A percentile compares a stretch with the other conserved stretches of the same genome.
Evolutionary conservation across 2,113 vertebrate species (phyloP).

Genomic region (Melanostigma gelatinosum): DNA sequence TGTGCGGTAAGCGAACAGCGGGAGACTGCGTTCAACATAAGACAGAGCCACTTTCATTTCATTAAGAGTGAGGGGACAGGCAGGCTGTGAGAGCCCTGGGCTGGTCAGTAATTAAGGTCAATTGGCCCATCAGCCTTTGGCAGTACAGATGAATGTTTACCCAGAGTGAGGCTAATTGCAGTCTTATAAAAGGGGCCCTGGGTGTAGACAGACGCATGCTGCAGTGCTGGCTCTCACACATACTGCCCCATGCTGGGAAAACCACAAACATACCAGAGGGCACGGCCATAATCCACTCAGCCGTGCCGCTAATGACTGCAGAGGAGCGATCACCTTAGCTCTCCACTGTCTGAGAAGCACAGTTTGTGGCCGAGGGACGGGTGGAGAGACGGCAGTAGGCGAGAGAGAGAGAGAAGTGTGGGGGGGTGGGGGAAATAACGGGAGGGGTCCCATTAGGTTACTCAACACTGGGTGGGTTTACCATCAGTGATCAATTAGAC

Average conservation of each 20-base stretch:
- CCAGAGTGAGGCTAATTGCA: constrained; percentile 79
- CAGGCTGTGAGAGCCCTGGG: constrained; percentile 65
- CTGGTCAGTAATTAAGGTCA: constrained; percentile 80
- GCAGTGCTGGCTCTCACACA: constrained; percentile 70
- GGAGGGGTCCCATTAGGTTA: constrained; percentile 67
- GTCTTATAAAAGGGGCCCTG: constrained; percentile 73
- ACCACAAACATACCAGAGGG: constrained; percentile 78
- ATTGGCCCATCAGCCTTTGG: constrained; percentile 79
- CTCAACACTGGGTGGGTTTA: constrained; percentile 68
- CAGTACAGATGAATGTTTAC: constrained; percentile 80
- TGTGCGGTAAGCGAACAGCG: constrained; percentile 63
- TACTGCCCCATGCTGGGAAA: constrained; percentile 75
- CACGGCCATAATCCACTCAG: constrained; percentile 73
- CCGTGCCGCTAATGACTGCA: constrained; percentile 67
- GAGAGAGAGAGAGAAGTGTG: not conserved
- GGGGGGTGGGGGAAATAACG: constrained; percentile 1
- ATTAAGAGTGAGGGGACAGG: constrained; percentile 62
- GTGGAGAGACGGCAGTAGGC: constrained; percentile 27
- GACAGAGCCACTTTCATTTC: constrained; percentile 75
- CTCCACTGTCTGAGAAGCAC: constrained; percentile 43
- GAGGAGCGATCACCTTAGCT: constrained; percentile 64
- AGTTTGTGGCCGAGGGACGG: constrained; percentile 42
- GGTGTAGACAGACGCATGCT: constrained; percentile 70
- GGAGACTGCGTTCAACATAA: constrained; percentile 54
- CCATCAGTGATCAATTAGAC: constrained; percentile 78